phyloP scores from a whole-genome alignment of 1,140 invertebrate species.

The Drosophila sp. region DNA sequence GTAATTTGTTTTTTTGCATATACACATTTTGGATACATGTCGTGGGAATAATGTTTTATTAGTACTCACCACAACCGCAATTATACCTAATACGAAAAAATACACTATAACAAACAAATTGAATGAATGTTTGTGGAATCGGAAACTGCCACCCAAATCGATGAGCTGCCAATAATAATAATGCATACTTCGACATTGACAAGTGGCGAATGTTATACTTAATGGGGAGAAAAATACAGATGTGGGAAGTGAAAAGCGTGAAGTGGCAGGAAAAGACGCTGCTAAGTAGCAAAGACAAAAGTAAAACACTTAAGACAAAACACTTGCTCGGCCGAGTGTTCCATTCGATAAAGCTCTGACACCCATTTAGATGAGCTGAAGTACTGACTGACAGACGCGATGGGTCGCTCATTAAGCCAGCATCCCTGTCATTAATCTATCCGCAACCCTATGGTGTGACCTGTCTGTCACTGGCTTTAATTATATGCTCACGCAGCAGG shows the following conservation, averaged over 20 bases:
- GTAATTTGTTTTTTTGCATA: neutral
- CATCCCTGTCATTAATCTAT: neutral
- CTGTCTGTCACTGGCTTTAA: neutral
- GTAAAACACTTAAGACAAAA: neutral
- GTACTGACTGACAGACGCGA: neutral
- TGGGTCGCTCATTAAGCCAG: neutral
- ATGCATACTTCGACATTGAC: neutral
- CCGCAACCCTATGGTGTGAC: neutral
- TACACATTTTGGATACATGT: neutral
- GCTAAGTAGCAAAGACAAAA: neutral
- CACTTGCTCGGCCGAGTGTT: neutral
- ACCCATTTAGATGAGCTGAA: neutral
- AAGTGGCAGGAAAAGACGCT: neutral
- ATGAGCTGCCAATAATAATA: neutral
- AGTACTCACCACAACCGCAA: neutral
- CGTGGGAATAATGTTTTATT: neutral
- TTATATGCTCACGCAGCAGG: too few relatives aligned
- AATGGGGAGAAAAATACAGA: neutral
- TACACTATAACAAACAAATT: neutral
- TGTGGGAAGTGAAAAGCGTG: neutral
- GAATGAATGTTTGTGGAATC: neutral
- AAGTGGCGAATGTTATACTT: neutral
- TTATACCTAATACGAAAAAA: too few relatives aligned
- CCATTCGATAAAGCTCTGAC: neutral
- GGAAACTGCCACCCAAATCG: neutral